Base-by-base conservation (phyloP, 2,113 vertebrate genomes). In the Cranoglanis bouderius region DNA sequence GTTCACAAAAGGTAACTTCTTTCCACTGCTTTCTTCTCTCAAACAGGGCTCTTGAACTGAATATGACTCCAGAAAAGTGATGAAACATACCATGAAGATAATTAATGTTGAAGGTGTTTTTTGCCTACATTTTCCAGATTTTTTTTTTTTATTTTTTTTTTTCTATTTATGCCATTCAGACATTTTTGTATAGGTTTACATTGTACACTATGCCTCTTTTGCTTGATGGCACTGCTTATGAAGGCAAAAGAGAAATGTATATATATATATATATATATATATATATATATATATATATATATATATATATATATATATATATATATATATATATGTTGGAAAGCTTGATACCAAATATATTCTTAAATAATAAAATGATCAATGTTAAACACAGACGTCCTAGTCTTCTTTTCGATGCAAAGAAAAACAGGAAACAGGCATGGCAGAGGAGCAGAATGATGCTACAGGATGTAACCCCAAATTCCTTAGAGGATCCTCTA, bases 211-310 rank as follows among this genome's bases (percentile, higher is more conserved):
- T 63, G 51, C 13, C 21, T 70, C 51, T 57, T 74, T 84, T 87
- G 91, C 90, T 84, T 82, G 91, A 89, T 85, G 90, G 85, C 21
- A 18, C 4, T 18, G 67, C 89, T 88, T 67, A 91, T 92, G 91
- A 92, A 65, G 80, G 91, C 90, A 84, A 80, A 67, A 55, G 29
- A 82, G 35, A 88, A 85, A 32, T 88, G 19, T 87, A n/a, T n/a
- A n/a, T n/a, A n/a, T n/a, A n/a, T n/a, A n/a, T n/a, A n/a, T n/a
- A n/a, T n/a, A n/a, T n/a, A n/a, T n/a, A n/a, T n/a, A n/a, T n/a
- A n/a, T n/a, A n/a, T n/a, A n/a, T n/a, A n/a, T n/a, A n/a, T n/a
- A n/a, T n/a, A n/a, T n/a, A n/a, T n/a, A n/a, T n/a, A n/a, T n/a
- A n/a, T n/a, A n/a, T n/a, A n/a, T n/a, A n/a, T n/a, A n/a, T n/a